These are phyloP conservation scores for Acanthurus tractus DNA, from an alignment of 2,797 vertebrate genomes.

Conservation along the genomic window DNA sequence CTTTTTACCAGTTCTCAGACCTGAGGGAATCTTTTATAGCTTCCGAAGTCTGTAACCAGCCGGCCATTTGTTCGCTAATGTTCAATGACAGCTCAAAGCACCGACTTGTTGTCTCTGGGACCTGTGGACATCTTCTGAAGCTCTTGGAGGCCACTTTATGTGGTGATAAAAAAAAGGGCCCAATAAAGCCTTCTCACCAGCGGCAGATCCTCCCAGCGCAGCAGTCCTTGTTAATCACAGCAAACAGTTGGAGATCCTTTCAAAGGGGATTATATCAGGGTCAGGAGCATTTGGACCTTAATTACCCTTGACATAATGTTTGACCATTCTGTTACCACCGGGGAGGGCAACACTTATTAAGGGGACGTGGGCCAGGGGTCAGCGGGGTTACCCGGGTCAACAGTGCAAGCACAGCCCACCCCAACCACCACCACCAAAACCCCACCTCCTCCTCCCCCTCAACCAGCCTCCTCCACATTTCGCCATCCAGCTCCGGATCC, in stretches of 20 bases:
- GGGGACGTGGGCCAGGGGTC: slow-evolving; percentile 81
- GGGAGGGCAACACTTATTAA: slow-evolving; percentile 86
- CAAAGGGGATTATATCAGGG: slow-evolving; percentile 89
- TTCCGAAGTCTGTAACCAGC: slow-evolving; percentile 57
- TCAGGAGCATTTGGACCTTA: slow-evolving; percentile 89
- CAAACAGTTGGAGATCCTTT: slow-evolving; percentile 89
- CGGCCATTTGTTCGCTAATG: slow-evolving; percentile 68
- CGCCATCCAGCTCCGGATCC: slow-evolving; percentile 2
- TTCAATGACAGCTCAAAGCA: slow-evolving; percentile 73
- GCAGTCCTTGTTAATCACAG: slow-evolving; percentile 83
- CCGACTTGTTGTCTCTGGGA: slow-evolving; percentile 69
- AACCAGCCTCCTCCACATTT: slow-evolving; percentile 36
- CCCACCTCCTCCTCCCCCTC: slow-evolving; percentile 39
- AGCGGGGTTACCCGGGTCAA: slow-evolving; percentile 82
- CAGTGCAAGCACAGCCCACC: slow-evolving; percentile 67
- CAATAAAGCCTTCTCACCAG: slow-evolving; percentile 81
- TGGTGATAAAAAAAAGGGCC: slow-evolving; percentile 74
- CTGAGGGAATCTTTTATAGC: slow-evolving; percentile 62
- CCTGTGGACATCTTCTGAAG: slow-evolving; percentile 75
- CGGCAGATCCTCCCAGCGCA: slow-evolving; percentile 72
- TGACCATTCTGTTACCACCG: slow-evolving; percentile 87
- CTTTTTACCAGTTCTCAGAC: slow-evolving; percentile 35
- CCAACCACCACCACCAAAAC: slow-evolving; percentile 26
- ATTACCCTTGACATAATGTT: slow-evolving; percentile 91
- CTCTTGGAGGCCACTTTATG: slow-evolving; percentile 77